A percentile compares a stretch with the other conserved stretches of the same genome.
Conservation (phyloP, 2,888 invertebrate genomes). For the Malachius bipustulatus region DNA sequence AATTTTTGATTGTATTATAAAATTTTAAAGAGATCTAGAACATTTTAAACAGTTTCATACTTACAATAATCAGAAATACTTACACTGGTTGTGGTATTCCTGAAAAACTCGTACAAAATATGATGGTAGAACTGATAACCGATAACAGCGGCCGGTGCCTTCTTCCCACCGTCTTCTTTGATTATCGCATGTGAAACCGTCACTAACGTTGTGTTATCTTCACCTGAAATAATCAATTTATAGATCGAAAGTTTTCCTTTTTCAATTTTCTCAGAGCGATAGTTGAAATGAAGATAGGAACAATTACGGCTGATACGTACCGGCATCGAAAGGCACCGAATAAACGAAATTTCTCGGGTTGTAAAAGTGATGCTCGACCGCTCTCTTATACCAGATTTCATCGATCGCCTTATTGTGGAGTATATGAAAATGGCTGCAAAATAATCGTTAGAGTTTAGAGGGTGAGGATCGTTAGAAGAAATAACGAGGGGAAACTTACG, state of each 20-base stretch:
- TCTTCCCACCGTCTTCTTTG: constrained; percentile 37
- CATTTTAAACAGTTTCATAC: too few species aligned
- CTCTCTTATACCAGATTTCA: constrained; percentile 80
- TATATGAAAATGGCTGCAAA: constrained; percentile 57
- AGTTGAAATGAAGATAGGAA: not conserved
- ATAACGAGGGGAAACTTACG: constrained; percentile 18
- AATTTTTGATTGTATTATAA: too few species aligned
- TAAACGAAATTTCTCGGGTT: constrained; percentile 73
- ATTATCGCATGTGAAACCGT: constrained; percentile 82
- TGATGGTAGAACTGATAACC: constrained; percentile 78
- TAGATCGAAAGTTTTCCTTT: constrained; percentile 13
- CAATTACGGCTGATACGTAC: constrained; percentile 22
- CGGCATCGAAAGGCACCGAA: constrained; percentile 58
- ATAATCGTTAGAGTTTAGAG: constrained; percentile 5
- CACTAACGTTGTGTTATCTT: constrained; percentile 51
- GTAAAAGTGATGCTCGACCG: constrained; percentile 74
- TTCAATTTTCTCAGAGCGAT: constrained; percentile 3
- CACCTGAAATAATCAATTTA: constrained; percentile 21
- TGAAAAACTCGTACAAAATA: constrained; percentile 63
- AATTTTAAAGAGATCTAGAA: too few species aligned
- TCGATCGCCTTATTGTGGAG: constrained; percentile 69
- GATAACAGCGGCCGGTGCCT: constrained; percentile 58
- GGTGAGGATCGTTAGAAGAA: too few species aligned
- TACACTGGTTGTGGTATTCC: constrained; percentile 68
- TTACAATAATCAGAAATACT: too few species aligned